phyloP scores from a whole-genome alignment of 2,797 vertebrate genomes.

The Enteromius mattozi region DNA sequence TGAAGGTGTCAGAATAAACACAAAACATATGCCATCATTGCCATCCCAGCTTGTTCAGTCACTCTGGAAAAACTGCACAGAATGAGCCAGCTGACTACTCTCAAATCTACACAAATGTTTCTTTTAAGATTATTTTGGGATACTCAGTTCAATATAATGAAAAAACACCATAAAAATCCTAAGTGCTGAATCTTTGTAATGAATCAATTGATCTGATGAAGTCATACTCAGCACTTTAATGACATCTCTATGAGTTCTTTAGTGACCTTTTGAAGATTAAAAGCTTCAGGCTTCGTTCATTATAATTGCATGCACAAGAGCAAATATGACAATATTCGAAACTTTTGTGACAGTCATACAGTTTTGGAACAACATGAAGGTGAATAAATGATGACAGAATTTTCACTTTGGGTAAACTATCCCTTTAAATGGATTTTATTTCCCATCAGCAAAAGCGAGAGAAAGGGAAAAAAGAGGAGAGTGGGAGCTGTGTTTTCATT shows the following conservation, averaged over 20 bases:
- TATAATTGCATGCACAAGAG: background rate
- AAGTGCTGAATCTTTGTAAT: background rate
- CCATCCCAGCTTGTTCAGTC: background rate
- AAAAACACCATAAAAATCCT: background rate
- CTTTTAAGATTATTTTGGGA: background rate
- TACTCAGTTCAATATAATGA: background rate
- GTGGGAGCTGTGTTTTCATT: conserved; percentile 86
- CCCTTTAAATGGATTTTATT: conserved; percentile 16
- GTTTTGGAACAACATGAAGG: conserved; percentile 8
- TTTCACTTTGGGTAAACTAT: background rate
- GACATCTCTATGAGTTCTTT: background rate
- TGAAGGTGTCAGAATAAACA: background rate
- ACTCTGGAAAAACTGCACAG: background rate
- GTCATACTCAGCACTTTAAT: background rate
- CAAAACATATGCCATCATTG: background rate
- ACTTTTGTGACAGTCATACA: background rate
- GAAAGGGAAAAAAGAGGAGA: conserved; percentile 44
- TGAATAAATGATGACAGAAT: background rate
- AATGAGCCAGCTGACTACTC: background rate
- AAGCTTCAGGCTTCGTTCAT: background rate
- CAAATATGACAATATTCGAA: background rate
- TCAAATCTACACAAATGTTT: background rate
- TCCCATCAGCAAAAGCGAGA: background rate
- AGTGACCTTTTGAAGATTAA: conserved; percentile 1
- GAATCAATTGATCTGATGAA: background rate